A percentile compares a stretch with the other conserved stretches of the same genome.
These are phyloP conservation scores for Heterotilapia buettikoferi DNA, from an alignment of 2,113 vertebrate species.

Conservation along the genomic window DNA sequence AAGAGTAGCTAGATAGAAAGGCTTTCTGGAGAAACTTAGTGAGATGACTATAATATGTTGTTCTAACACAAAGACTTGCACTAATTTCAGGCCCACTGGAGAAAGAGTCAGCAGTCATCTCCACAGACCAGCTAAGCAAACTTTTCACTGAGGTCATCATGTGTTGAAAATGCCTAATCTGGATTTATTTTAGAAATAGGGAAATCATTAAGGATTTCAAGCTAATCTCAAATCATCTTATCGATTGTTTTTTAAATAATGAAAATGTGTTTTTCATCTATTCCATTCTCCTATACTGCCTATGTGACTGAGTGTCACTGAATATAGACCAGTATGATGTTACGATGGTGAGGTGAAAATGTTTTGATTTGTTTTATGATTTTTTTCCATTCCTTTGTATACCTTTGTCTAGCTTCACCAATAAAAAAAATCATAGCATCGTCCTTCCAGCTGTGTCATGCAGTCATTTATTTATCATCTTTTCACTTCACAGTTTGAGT, in stretches of 20 bases:
- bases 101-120: neutral
- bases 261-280: neutral
- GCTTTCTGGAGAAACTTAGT: rapidly evolving
- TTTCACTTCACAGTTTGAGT: neutral
- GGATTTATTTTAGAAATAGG: neutral
- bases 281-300: neutral
- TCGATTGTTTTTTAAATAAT: neutral
- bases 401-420: neutral
- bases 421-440: neutral
- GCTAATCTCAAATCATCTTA: neutral
- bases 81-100: conserved; percentile 47
- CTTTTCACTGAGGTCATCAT: neutral
- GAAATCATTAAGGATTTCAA: rapidly evolving
- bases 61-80: neutral
- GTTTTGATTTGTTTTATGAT: neutral
- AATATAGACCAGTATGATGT: neutral
- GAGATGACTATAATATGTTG: neutral
- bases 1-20: neutral
- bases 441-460: neutral
- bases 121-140: neutral
- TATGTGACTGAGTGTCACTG: neutral
- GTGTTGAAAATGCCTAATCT: neutral
- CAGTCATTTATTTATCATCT: neutral
- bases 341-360: neutral
- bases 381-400: neutral